Evolutionary conservation across 2,113 vertebrate species (phyloP), one percentile per base, ranked within the genome.

Genomic region (Alces alces): DNA sequence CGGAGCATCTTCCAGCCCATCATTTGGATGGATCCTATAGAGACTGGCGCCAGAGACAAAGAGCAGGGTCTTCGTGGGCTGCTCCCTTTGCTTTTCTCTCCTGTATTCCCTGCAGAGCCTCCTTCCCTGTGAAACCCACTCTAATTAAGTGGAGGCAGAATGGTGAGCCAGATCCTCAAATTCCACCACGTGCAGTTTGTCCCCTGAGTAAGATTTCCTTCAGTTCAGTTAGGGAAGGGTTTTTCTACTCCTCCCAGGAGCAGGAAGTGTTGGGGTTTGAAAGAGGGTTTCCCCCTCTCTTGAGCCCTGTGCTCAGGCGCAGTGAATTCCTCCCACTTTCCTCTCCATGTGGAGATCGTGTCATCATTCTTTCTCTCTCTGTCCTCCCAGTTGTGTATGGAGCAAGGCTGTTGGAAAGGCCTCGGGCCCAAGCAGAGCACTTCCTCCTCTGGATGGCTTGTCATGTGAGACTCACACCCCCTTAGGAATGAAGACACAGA

Each of bases 1-100:
- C 39, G 95, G 64, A 88, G 97, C 97, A 90, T 98, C 96, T 96
- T 97, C 97, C 93, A 91, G 93, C 93, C 64, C 10, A 36, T 86
- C 88, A 50, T 93, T 91, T 91, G 82, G 70, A 70, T 83, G 83
- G 79, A 91, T 96, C 88, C 43, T 70, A 84, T 76, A 92, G 89
- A 73, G 64, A 94, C 10, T 0, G 21, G 82, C 7, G 11, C 50
- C 39, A 45, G 94, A 36, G 33, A 61, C 36, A 33, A 54, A 86
- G n/a, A 86, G 45, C 23, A 30, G 58, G 15, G 61, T 96, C 54
- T 86, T 45, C 1, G 0, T 9, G 27, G 89, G 61, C 39, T 45
- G 10, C 33, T 16, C 33, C 36, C 17, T 9, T 25, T 12, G 25
- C 61, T 36, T 45, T 47, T 2, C 12, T 88, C 17, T 73, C 39